Percentiles rank a stretch among this genome's conserved stretches.
These are phyloP conservation scores for Rattus rattus DNA, from an alignment of 2,113 vertebrate genomes.

Conservation along the genomic window DNA sequence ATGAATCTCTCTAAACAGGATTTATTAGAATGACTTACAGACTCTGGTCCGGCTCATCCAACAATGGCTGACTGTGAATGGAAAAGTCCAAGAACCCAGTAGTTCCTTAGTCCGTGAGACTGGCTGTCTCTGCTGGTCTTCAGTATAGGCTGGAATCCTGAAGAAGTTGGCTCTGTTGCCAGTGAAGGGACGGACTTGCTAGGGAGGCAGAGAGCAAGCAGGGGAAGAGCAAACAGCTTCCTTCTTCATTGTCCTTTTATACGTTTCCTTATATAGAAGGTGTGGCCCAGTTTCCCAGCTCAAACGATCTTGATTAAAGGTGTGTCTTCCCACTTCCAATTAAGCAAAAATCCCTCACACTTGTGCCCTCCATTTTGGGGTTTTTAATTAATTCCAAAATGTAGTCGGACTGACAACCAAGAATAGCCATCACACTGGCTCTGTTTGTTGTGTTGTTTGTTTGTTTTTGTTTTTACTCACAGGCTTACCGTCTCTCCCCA, in stretches of 20 bases:
- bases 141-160: background rate
- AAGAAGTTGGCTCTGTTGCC: background rate
- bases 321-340: background rate
- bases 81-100: background rate
- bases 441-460: background rate
- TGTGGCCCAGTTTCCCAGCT: no score
- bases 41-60: no score
- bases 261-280: background rate
- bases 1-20: background rate
- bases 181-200: background rate
- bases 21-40: background rate
- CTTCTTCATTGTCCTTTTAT: background rate
- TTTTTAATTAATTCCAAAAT: background rate
- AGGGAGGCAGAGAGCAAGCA: no score
- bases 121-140: background rate
- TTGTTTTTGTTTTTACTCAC: background rate
- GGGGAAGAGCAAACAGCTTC: background rate
- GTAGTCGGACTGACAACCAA: background rate
- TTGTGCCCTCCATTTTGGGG: background rate
- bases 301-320: background rate
- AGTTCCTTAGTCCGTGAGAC: background rate
- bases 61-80: background rate
- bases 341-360: background rate
- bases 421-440: background rate
- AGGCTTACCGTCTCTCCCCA: background rate